A percentile compares a stretch with the other conserved stretches of the same genome.
Conservation (phyloP, 2,797 vertebrate species). For the Streptopelia turtur region DNA sequence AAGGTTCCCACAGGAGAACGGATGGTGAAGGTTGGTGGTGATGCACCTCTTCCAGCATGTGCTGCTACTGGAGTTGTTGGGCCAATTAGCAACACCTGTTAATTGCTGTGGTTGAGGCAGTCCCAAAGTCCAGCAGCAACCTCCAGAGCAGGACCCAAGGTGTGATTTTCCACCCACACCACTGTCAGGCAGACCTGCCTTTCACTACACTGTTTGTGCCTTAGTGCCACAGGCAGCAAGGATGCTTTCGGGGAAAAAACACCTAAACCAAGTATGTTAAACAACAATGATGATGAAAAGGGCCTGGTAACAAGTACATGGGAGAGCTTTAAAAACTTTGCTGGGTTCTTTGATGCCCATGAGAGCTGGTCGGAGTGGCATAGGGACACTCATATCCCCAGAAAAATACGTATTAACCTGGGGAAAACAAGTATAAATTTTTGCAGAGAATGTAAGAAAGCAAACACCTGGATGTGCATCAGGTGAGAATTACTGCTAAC, state of each 20-base stretch:
- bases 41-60: rapidly evolving
- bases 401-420: not conserved
- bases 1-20: not conserved
- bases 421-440: not conserved
- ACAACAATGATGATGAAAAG: not conserved
- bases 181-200: not conserved
- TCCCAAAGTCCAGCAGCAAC: not conserved
- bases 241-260: not conserved
- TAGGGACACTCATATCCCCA: not conserved
- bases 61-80: not conserved
- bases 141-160: not conserved
- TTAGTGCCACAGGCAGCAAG: not conserved
- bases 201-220: rapidly evolving
- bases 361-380: rapidly evolving
- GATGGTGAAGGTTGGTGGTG: not conserved
- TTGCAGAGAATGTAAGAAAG: not conserved
- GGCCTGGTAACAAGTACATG: too few relatives aligned
- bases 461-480: rapidly evolving
- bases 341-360: not conserved
- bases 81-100: not conserved
- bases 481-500: not conserved
- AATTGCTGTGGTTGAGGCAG: not conserved
- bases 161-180: not conserved
- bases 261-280: not conserved
- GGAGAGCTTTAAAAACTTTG: not conserved